Evolutionary conservation across 2,888 invertebrate genomes (phyloP).

Genomic region (Lochmaea crataegi): DNA sequence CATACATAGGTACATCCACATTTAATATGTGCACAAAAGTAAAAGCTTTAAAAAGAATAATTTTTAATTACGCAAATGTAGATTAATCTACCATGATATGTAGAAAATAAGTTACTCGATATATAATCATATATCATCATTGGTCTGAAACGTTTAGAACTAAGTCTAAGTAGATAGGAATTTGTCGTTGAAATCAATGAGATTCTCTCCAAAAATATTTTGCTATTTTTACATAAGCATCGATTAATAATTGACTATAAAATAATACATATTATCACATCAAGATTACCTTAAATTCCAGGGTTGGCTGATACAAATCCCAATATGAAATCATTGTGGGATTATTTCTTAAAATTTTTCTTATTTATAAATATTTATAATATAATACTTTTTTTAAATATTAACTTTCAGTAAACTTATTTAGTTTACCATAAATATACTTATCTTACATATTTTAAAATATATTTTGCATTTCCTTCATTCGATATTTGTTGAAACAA

Average conservation of each 20-base stretch:
- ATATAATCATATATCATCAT: conserved; percentile 13
- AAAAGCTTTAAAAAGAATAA: not conserved
- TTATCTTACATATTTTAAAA: not conserved
- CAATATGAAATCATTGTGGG: conserved; percentile 3
- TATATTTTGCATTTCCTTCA: not conserved
- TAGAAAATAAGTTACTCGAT: conserved; percentile 21
- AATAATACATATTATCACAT: conserved; percentile 45
- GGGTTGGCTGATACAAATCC: conserved; percentile 5
- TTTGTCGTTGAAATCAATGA: conserved; percentile 21
- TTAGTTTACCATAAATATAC: not conserved
- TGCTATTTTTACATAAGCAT: conserved; percentile 42
- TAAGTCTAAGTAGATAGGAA: conserved; percentile 15
- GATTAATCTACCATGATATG: conserved; percentile 25
- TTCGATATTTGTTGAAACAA: not conserved
- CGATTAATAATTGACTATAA: conserved; percentile 43
- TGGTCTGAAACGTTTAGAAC: conserved; percentile 23
- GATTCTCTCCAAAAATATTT: conserved; percentile 25
- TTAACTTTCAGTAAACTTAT: too few relatives aligned
- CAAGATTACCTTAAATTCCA: conserved; percentile 34
- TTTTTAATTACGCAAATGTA: not conserved
- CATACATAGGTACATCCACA: conserved; percentile 29
- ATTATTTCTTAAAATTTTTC: not conserved
- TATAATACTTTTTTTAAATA: too few relatives aligned
- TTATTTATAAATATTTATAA: not conserved
- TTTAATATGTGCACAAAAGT: conserved; percentile 33